phyloP scores from a whole-genome alignment of 2,888 invertebrate genomes.

The Megastigmus dorsalis region DNA sequence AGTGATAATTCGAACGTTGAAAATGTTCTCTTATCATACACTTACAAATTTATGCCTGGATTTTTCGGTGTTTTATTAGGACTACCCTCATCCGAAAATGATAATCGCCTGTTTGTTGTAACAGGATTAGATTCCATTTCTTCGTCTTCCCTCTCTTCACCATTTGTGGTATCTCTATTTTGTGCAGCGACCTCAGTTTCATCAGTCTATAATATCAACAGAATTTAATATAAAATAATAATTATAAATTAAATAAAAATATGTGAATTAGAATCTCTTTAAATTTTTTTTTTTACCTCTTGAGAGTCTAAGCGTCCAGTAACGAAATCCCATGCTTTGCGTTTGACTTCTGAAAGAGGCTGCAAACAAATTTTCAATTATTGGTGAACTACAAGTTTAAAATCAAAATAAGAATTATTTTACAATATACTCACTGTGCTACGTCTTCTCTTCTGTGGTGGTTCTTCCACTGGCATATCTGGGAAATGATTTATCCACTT shows the following conservation, averaged over 20 bases:
- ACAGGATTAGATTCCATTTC: conserved; percentile 28
- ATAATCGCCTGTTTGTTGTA: conserved; percentile 64
- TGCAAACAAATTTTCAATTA: conserved; percentile 55
- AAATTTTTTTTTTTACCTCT: too few relatives aligned
- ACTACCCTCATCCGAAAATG: conserved; percentile 62
- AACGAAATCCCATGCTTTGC: conserved; percentile 68
- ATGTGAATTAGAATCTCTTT: too few relatives aligned
- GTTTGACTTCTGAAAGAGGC: conserved; percentile 72
- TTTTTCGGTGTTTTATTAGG: conserved; percentile 55
- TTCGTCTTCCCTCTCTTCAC: conserved; percentile 4
- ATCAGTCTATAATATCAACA: conserved; percentile 8
- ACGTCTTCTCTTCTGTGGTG: conserved; percentile 63
- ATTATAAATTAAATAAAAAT: neutral
- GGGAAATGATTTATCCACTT: conserved; percentile 76
- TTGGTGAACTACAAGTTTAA: too few relatives aligned
- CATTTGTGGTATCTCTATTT: conserved; percentile 55
- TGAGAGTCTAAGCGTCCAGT: conserved; percentile 54
- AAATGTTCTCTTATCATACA: neutral
- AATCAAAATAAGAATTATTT: conserved; percentile 15
- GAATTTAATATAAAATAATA: neutral
- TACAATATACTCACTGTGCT: conserved; percentile 73
- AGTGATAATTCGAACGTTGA: neutral
- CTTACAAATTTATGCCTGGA: conserved; percentile 58
- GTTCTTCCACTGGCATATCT: conserved; percentile 70
- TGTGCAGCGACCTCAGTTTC: neutral